phyloP scores from a whole-genome alignment of 30 jellyfish, hydroid and myxozoan species.

The Aurelia aurita region DNA sequence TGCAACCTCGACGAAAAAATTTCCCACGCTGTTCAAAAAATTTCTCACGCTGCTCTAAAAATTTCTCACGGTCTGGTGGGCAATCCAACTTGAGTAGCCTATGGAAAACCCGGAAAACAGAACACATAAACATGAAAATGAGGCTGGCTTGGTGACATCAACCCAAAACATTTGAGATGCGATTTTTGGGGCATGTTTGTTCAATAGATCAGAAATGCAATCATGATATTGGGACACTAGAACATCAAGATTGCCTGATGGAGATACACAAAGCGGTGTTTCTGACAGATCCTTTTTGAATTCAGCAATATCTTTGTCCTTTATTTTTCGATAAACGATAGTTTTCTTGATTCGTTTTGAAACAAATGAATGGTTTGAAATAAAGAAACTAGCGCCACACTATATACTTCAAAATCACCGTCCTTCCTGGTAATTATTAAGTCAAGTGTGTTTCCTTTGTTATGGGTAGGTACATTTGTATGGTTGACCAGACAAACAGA shows the following conservation, averaged over 20 bases:
- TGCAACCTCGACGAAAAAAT: no score
- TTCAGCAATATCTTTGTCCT: neutral
- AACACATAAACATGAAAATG: no score
- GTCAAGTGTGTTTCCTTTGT: neutral
- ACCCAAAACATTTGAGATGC: no score
- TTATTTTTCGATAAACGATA: neutral
- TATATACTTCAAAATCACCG: neutral
- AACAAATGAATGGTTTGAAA: neutral
- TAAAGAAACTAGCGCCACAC: neutral
- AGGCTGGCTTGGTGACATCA: no score
- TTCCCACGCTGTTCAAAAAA: no score
- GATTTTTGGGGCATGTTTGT: slow-evolving; percentile 1
- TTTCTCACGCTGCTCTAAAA: no score
- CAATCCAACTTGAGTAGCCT: no score
- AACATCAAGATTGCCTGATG: neutral
- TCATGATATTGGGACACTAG: slow-evolving; percentile 3
- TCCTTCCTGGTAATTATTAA: neutral
- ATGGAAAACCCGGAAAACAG: no score
- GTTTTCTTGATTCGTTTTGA: neutral
- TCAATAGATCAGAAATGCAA: neutral
- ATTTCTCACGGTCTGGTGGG: no score
- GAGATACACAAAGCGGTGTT: neutral
- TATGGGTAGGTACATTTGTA: neutral
- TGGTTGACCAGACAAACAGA: neutral
- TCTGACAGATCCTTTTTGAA: neutral